These are phyloP conservation scores for Arbacia lixula DNA, from an alignment of 53 echinoderm and acorn worm species.

Conservation along the genomic window DNA sequence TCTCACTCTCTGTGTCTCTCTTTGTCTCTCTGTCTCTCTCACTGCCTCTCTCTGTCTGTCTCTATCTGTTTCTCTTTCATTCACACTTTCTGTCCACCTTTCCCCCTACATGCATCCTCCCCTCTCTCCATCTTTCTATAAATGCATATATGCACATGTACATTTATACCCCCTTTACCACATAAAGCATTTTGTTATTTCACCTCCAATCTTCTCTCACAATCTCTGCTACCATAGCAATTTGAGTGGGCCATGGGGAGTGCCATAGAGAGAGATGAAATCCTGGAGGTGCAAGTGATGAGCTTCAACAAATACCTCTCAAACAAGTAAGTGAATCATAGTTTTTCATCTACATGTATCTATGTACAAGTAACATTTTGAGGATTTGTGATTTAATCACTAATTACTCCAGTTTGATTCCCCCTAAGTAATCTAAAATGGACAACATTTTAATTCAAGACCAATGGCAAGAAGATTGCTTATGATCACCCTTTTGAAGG, in stretches of 20 bases:
- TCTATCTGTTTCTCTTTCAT: background rate
- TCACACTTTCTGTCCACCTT: background rate
- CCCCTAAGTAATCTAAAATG: background rate
- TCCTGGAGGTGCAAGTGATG: conserved; percentile 76
- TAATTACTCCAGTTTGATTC: too few relatives aligned
- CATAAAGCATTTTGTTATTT: background rate
- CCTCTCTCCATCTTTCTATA: background rate
- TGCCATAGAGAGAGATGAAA: conserved; percentile 79
- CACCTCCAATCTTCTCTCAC: background rate
- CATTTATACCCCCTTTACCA: background rate
- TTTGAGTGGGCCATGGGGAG: conserved; percentile 98
- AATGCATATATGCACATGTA: background rate
- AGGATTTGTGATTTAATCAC: too few relatives aligned
- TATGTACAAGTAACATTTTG: background rate
- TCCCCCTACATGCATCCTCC: background rate
- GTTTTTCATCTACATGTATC: background rate
- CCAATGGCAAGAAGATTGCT: too few relatives aligned
- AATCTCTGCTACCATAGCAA: conserved; percentile 62
- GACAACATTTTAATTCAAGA: too few relatives aligned
- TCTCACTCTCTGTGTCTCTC: background rate
- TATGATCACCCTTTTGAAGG: too few relatives aligned
- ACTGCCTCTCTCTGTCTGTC: background rate
- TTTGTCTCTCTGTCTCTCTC: background rate
- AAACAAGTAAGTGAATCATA: conserved; percentile 97
- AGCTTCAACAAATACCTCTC: conserved; percentile 88